Evolutionary conservation across 2,113 vertebrate genomes (phyloP).

Genomic region (human (Homo sapiens)): DNA sequence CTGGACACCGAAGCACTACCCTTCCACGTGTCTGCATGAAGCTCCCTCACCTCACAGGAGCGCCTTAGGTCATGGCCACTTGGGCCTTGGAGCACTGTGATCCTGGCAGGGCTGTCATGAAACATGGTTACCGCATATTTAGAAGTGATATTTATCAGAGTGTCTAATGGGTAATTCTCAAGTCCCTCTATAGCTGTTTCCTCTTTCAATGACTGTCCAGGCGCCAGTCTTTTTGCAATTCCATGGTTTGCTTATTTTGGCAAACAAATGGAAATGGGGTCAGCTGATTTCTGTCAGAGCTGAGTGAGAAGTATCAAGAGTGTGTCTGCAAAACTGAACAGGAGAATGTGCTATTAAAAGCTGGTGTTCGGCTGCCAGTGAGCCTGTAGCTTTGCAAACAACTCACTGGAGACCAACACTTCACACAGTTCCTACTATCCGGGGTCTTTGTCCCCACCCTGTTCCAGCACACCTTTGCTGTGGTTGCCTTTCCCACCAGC

Average conservation of each 20-base stretch:
- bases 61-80: not conserved
- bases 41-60: not conserved
- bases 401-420: accelerated
- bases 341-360: not conserved
- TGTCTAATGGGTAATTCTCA: not conserved
- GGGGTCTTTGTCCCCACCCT: not conserved
- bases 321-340: not conserved
- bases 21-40: not conserved
- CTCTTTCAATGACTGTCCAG: not conserved
- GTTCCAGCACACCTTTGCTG: not conserved
- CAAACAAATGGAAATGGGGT: slow-evolving; percentile 4
- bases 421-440: accelerated
- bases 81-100: not conserved
- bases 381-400: not conserved
- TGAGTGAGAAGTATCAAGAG: not conserved
- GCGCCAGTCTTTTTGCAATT: not conserved
- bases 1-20: accelerated
- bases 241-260: slow-evolving; percentile 46
- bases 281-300: not conserved
- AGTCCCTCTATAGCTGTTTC: not conserved
- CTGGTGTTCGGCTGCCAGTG: not conserved
- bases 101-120: not conserved
- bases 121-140: not conserved
- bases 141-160: not conserved
- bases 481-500: not conserved